Evolutionary conservation across 2,113 vertebrate genomes (phyloP), one percentile per base, ranked within the genome.

Genomic region (Ardeotis arabs): DNA sequence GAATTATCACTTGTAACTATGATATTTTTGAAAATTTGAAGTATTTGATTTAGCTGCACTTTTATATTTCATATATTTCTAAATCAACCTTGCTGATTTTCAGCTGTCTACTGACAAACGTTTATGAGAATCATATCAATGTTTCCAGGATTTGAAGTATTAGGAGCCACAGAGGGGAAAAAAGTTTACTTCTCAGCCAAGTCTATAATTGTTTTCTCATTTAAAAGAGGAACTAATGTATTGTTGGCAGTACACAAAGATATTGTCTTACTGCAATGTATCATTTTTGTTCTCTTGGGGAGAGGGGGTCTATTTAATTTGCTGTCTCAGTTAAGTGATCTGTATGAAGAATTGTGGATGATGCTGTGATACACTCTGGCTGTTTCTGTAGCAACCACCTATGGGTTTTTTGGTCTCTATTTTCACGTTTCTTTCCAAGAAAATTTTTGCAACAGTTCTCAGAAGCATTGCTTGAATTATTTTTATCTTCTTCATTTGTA

Each of bases 371-470:
- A 70, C 12, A 60, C 50, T 90, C 45, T 39, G 58, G 35, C 70
- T 91, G 89, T 96, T 95, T 94, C 91, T 95, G 77, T 97, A 94
- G 84, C 91, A 95, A 92, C 89, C 59, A 92, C 73, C 68, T 84
- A 41, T 81, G 35, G 35, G 4, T 6, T 3, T 67, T 41, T 91
- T 86, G 49, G n/a, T 66, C 47, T 89, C 31, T 31, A 27, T 86
- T 92, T 93, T 92, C 80, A 89, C 5, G 7, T 87, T 82, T 78
- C 84, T 92, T 95, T 87, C 69, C 56, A 90, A 93, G 35, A 94
- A 49, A 4, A 6, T 44, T 83, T 31, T 39, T 45, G 7, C 15
- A 74, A 67, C 63, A 70, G 12, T 91, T 89, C 76, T 91, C 47
- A 67, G 76, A 92, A 78, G 10, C 0, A 0, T 86, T 92, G 33